phyloP scores from a whole-genome alignment of 2,113 vertebrate genomes.

The Gallinago media region DNA sequence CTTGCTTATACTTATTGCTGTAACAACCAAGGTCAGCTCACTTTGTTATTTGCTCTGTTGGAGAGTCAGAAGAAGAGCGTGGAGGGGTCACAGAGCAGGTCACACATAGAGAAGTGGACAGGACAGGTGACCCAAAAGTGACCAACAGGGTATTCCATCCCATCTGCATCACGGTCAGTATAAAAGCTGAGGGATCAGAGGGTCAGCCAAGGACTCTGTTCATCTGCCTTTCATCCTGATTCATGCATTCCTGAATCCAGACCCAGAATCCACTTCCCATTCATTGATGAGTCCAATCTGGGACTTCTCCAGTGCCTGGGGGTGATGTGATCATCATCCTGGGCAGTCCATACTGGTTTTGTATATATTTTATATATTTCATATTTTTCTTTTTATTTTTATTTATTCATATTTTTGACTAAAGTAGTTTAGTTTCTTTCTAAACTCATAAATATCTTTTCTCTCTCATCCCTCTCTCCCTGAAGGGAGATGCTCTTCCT shows the following conservation, averaged over 20 bases:
- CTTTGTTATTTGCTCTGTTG: background rate
- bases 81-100: background rate
- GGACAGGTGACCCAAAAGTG: background rate
- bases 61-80: background rate
- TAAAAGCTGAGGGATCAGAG: background rate
- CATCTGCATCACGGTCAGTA: background rate
- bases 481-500: background rate
- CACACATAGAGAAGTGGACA: background rate
- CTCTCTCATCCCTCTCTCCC: background rate
- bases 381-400: background rate
- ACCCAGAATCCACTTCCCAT: background rate
- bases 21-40: background rate
- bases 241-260: background rate
- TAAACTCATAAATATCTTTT: background rate
- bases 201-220: background rate
- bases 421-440: background rate
- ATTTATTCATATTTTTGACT: background rate
- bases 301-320: background rate
- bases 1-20: background rate
- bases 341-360: background rate
- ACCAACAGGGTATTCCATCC: background rate
- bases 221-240: background rate
- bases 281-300: background rate
- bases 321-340: background rate
- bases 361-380: background rate